Conservation (phyloP, 2,113 vertebrate genomes). For the Trogon surrucura region DNA sequence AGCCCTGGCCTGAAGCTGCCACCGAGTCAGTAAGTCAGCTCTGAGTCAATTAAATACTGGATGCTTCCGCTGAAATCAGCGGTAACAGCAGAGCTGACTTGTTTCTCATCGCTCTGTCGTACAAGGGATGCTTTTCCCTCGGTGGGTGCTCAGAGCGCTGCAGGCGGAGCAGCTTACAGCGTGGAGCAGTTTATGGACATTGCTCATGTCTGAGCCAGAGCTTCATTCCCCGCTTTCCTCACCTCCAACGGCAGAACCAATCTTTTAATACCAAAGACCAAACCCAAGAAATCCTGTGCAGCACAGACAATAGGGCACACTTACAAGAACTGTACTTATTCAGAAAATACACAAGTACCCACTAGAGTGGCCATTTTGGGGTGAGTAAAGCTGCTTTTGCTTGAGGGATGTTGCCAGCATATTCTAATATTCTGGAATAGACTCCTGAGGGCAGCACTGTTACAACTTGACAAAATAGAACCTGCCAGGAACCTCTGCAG, state of each 20-base stretch:
- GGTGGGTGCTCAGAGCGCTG: neutral
- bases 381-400: neutral
- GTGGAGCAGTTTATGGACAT: neutral
- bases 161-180: neutral
- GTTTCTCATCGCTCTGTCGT: neutral
- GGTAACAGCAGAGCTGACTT: neutral
- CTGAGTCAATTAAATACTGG: neutral
- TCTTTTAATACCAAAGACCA: neutral
- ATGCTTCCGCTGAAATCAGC: neutral
- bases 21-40: neutral
- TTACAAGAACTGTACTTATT: neutral
- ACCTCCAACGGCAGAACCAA: fast-evolving
- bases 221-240: neutral
- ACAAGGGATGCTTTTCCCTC: neutral
- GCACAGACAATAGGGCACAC: neutral
- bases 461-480: neutral
- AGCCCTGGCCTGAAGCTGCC: neutral
- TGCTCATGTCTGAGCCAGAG: neutral
- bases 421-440: neutral
- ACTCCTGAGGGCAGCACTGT: neutral
- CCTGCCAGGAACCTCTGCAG: neutral
- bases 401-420: neutral
- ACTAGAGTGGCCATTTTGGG: neutral
- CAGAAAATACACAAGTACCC: neutral
- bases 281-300: neutral